Evolutionary conservation across 2,113 vertebrate genomes (phyloP).

Genomic region (Pimephales promelas): DNA sequence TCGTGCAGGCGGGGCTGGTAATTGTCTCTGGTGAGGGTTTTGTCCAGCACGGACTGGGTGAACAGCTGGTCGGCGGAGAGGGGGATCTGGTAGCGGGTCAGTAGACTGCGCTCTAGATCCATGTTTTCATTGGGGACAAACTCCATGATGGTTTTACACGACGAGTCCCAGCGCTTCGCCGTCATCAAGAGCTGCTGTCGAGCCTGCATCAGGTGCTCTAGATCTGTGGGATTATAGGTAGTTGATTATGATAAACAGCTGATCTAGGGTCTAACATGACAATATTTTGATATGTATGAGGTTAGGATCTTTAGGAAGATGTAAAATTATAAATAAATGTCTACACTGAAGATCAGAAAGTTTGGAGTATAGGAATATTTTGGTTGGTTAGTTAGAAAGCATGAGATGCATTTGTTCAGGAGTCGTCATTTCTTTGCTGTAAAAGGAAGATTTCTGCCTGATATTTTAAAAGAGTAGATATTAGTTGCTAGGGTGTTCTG

Average conservation of each 20-base stretch:
- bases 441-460: too few species aligned
- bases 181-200: conserved; percentile 93
- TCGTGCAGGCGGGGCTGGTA: conserved; percentile 96
- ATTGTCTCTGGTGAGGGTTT: conserved; percentile 92
- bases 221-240: conserved; percentile 75
- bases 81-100: conserved; percentile 96
- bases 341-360: too few species aligned
- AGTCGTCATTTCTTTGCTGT: too few species aligned
- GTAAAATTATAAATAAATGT: too few species aligned
- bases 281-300: background rate
- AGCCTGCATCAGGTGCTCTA: conserved; percentile 94
- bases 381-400: background rate
- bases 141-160: conserved; percentile 94
- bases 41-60: conserved; percentile 98
- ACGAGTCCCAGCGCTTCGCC: conserved; percentile 95
- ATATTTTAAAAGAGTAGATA: too few species aligned
- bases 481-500: too few species aligned
- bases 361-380: too few species aligned
- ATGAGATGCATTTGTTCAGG: too few species aligned
- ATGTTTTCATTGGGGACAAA: conserved; percentile 94
- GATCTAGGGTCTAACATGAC: background rate
- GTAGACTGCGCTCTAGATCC: conserved; percentile 94
- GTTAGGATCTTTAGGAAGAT: background rate
- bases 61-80: conserved; percentile 98
- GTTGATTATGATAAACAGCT: background rate